Percentiles rank a stretch among this genome's conserved stretches.
phyloP scores from a whole-genome alignment of 2,797 vertebrate genomes.

The Graptemys geographica region DNA sequence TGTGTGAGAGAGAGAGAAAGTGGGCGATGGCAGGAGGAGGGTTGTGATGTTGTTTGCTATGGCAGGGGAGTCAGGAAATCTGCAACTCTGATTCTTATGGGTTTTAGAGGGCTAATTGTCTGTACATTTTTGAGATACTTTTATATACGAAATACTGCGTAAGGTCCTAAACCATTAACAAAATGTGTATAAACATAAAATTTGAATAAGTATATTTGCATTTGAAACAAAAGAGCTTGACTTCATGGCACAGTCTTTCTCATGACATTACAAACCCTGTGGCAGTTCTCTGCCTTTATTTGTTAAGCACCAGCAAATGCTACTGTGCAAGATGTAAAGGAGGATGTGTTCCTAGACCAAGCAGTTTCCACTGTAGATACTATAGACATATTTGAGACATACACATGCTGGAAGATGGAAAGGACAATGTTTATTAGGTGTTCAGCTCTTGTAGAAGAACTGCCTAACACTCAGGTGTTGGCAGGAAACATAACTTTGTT shows the following conservation, averaged over 20 bases:
- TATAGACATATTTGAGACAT: not conserved
- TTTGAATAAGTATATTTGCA: not conserved
- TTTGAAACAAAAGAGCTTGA: not conserved
- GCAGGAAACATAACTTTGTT: slow-evolving; percentile 26
- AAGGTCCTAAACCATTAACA: not conserved
- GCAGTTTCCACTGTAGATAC: slow-evolving; percentile 11
- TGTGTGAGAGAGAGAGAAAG: too few species aligned
- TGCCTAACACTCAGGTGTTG: not conserved
- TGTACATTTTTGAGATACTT: not conserved
- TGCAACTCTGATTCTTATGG: not conserved
- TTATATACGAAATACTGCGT: slow-evolving; percentile 4
- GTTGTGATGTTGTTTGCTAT: not conserved
- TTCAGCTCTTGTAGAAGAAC: slow-evolving; percentile 27
- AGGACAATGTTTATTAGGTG: not conserved
- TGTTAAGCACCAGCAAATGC: not conserved
- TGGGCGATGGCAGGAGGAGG: rapidly evolving
- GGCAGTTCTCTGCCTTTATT: not conserved
- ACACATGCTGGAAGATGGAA: not conserved
- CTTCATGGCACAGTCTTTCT: not conserved
- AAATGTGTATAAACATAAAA: not conserved
- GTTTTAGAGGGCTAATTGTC: slow-evolving; percentile 1
- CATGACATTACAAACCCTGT: not conserved
- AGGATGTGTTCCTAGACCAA: not conserved
- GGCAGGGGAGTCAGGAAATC: not conserved
- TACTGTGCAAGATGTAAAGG: not conserved